phyloP scores from a whole-genome alignment of 2,113 vertebrate species.

The Camelus dromedarius region DNA sequence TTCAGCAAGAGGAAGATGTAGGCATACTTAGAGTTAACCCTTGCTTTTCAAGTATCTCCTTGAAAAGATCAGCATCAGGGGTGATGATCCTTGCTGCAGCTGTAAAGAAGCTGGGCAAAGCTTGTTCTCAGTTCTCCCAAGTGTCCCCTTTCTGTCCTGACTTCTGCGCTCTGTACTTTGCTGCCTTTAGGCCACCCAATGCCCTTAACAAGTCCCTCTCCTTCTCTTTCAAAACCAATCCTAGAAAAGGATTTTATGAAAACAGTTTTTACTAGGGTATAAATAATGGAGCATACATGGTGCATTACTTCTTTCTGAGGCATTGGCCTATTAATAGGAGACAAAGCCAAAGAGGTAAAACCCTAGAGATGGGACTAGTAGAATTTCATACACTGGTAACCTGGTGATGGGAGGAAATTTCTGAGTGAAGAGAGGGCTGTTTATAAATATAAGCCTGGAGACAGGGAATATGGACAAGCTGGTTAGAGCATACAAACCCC shows the following conservation, averaged over 20 bases:
- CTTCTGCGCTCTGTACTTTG: neutral
- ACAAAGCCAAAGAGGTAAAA: slow-evolving; percentile 16
- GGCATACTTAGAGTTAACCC: slow-evolving; percentile 62
- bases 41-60: neutral
- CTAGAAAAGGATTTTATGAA: slow-evolving; percentile 32
- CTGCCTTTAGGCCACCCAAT: neutral
- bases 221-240: neutral
- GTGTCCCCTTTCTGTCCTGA: neutral
- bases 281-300: neutral
- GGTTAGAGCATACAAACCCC: slow-evolving; percentile 52
- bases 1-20: slow-evolving; percentile 70
- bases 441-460: neutral
- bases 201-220: neutral
- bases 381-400: neutral
- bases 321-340: neutral
- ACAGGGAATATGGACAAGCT: slow-evolving; percentile 17
- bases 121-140: neutral
- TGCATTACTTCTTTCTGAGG: slow-evolving; percentile 13
- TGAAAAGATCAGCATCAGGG: neutral
- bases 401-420: neutral
- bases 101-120: neutral
- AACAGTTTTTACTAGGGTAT: neutral
- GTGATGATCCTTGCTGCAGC: neutral
- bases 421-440: neutral
- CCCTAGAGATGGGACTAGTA: neutral